Percentiles rank a stretch among this genome's conserved stretches.
Conservation (phyloP, 1,140 invertebrate species). For the Pentalonia nigronervosa region DNA sequence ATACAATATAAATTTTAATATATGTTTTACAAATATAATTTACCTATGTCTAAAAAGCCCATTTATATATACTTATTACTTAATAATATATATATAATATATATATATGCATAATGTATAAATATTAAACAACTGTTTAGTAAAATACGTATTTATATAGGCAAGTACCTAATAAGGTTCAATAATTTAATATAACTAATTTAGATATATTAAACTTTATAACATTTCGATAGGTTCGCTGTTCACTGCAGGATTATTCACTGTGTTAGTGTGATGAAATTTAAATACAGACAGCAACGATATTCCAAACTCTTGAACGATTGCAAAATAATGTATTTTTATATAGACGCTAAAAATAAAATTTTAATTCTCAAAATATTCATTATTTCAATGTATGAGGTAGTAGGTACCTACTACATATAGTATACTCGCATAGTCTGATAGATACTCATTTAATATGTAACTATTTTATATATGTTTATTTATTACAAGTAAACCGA, state of each 20-base stretch:
- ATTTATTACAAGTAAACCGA: neutral
- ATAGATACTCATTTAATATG: neutral
- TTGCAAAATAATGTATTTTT: neutral
- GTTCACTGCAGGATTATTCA: no score
- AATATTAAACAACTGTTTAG: no score
- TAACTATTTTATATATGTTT: neutral
- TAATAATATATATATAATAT: no score
- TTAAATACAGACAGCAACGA: neutral
- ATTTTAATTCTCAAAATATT: neutral
- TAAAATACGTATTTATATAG: no score
- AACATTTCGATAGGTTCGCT: neutral
- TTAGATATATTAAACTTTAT: neutral
- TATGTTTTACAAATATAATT: no score
- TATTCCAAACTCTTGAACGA: neutral
- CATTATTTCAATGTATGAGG: neutral
- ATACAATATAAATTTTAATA: neutral
- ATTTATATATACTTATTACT: neutral
- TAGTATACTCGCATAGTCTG: neutral
- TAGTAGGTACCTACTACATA: neutral
- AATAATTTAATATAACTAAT: neutral
- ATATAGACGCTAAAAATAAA: neutral
- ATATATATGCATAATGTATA: no score
- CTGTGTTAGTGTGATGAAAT: neutral
- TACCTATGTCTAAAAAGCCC: no score
- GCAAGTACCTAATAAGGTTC: no score